Base-by-base conservation (phyloP, 2,888 invertebrate genomes). In the Trisateles emortualis region DNA sequence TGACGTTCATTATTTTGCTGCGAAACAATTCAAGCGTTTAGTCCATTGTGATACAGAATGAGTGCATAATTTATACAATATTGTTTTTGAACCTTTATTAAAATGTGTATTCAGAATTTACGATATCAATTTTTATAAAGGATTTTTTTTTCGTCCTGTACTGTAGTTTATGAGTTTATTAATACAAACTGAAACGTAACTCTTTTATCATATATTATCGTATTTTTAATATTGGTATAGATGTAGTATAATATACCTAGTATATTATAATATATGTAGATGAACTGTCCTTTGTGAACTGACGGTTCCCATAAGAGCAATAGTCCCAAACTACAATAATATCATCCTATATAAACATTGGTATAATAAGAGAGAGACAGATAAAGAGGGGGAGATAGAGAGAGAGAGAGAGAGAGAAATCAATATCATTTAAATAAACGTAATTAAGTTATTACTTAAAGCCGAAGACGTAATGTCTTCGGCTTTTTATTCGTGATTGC, bases 241-340 rank as follows among this genome's bases (percentile, higher is more conserved):
- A n/a, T n/a, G n/a, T n/a, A n/a, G n/a, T n/a, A n/a, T n/a, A n/a
- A n/a, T n/a, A n/a, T n/a, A n/a, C n/a, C n/a, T n/a, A n/a, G n/a
- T n/a, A n/a, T n/a, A n/a, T n/a, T n/a, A n/a, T n/a, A n/a, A n/a
- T n/a, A n/a, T n/a, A n/a, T n/a, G n/a, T n/a, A n/a, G n/a, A n/a
- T 41, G 8, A 0, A 44, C 24, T 47, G 13, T 19, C 50, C 54
- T 65, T 54, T 55, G 50, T 59, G 50, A 59, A 64, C 65, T 47
- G 47, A 45, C 48, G 44, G 19, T 52, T 59, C 35, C 33, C 52
- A 68, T 64, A 49, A 43, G 33, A 52, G 14, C 13, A 22, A 40
- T 41, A 33, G 6, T 10, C 29, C 10, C n/a, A 29, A 29, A n/a
- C 29, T 3, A 29, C n/a, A 32, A 11, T 32, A 32, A 32, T 32